Evolutionary conservation across 2,797 vertebrate genomes (phyloP).

Genomic region (Enteromius mattozi): DNA sequence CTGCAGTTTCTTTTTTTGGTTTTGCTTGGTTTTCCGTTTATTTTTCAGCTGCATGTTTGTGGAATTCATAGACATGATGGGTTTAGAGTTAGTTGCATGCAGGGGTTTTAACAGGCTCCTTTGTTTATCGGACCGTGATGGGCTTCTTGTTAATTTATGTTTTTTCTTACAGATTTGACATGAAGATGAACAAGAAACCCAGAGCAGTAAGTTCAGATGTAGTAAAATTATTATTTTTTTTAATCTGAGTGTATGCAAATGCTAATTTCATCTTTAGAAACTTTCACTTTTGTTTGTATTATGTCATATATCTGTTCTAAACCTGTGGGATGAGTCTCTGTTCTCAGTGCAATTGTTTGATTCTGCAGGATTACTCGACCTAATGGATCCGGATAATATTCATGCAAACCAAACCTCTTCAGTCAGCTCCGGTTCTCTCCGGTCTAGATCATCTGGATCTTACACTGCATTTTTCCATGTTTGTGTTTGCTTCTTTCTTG

Average conservation of each 20-base stretch:
- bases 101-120: not conserved
- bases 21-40: not conserved
- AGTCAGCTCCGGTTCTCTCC: not conserved
- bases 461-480: not conserved
- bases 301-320: not conserved
- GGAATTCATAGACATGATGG: constrained; percentile 8
- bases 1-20: not conserved
- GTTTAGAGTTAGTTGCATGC: constrained; percentile 29
- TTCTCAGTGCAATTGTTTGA: constrained; percentile 21
- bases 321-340: not conserved
- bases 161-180: constrained; percentile 88
- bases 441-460: not conserved
- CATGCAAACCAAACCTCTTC: not conserved
- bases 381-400: constrained; percentile 56
- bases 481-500: not conserved
- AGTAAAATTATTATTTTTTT: not conserved
- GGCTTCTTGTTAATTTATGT: constrained; percentile 34
- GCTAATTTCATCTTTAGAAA: not conserved
- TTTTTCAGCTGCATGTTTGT: constrained; percentile 41
- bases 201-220: constrained; percentile 88
- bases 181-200: constrained; percentile 99
- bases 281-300: not conserved
- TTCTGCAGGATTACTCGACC: constrained; percentile 76
- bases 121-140: constrained; percentile 5
- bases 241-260: not conserved